Conservation (phyloP, 2,797 vertebrate species). For the Meriones psammophilus region DNA sequence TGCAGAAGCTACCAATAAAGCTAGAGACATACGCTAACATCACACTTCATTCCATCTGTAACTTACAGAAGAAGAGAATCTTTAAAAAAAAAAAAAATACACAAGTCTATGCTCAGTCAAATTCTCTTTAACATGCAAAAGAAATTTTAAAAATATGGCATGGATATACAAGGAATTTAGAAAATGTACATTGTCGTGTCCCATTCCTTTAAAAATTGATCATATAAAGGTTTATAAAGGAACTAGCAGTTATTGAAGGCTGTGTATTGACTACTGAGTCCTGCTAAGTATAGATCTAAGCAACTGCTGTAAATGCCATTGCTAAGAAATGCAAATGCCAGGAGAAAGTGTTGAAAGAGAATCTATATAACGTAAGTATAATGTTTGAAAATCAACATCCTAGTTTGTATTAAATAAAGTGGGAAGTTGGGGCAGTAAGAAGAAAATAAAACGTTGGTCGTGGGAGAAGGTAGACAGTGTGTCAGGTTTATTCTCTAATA, state of each 20-base stretch:
- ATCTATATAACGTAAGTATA: background rate
- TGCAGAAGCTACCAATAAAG: background rate
- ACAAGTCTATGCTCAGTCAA: conserved; percentile 21
- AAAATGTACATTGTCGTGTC: conserved; percentile 8
- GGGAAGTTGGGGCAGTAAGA: background rate
- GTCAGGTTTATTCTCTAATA: background rate
- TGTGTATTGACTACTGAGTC: background rate
- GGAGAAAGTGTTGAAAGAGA: conserved; percentile 26
- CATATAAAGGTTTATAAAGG: background rate
- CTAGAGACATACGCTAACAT: background rate
- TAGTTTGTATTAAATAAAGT: conserved; percentile 19
- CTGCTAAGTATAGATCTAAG: conserved; percentile 16
- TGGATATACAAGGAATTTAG: background rate
- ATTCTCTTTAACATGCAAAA: background rate
- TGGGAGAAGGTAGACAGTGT: background rate
- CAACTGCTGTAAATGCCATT: conserved; percentile 26
- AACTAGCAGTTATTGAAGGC: background rate
- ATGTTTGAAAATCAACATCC: conserved; percentile 28
- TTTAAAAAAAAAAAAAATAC: background rate
- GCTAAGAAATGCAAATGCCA: conserved; percentile 34
- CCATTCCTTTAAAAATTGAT: background rate
- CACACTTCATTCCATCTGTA: background rate
- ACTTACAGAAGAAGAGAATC: background rate
- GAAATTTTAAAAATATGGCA: background rate
- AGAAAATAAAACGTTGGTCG: background rate